Conservation (phyloP, 2,888 invertebrate genomes). For the Morinoia aosen region DNA sequence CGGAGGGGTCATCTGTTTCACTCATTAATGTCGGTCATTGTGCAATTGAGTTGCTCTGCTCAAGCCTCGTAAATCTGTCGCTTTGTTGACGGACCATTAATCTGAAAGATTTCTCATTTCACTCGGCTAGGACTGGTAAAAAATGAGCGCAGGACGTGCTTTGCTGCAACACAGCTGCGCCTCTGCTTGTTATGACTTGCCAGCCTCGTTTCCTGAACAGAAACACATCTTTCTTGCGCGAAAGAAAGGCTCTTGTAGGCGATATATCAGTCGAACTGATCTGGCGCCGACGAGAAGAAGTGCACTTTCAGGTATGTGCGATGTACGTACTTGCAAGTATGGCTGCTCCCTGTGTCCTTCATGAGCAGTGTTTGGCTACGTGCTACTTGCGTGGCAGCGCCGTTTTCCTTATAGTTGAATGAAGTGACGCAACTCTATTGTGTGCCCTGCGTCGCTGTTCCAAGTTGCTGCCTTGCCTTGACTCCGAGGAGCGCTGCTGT, state of each 20-base stretch:
- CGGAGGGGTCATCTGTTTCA: not conserved
- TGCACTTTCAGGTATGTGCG: not conserved
- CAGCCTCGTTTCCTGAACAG: not conserved
- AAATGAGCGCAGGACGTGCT: not conserved
- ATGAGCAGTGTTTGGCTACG: not conserved
- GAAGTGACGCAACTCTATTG: not conserved
- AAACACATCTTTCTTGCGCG: not conserved
- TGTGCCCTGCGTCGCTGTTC: not conserved
- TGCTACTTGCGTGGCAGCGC: not conserved
- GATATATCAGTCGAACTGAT: not conserved
- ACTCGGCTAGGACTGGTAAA: not conserved
- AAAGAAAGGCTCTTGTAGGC: not conserved
- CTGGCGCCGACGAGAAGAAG: not conserved
- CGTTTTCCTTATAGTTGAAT: not conserved
- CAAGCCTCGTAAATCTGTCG: conserved; percentile 27
- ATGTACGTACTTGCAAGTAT: not conserved
- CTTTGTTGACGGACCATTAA: conserved; percentile 22
- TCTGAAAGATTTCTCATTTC: conserved; percentile 5
- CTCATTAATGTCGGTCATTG: conserved; percentile 18
- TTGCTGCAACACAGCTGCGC: not conserved
- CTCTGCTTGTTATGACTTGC: not conserved
- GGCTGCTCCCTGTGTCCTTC: not conserved
- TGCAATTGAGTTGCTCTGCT: conserved; percentile 23
- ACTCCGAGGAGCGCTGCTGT: not conserved
- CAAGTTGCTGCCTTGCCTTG: conserved; percentile 7